These are phyloP conservation scores for Aix galericulata DNA, from an alignment of 2,113 vertebrate species.

Conservation along the genomic window DNA sequence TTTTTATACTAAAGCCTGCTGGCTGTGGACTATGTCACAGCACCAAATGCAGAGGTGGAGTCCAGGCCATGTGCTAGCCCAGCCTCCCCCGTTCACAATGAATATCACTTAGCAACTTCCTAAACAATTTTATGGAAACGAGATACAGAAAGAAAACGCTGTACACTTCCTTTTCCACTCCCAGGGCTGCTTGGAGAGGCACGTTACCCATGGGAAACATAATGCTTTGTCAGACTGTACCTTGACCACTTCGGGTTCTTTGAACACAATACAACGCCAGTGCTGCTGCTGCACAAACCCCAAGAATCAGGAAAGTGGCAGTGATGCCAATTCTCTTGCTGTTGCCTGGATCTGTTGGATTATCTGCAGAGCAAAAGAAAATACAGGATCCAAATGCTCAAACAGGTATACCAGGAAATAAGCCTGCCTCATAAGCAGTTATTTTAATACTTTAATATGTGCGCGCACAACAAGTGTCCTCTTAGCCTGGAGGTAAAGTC, in stretches of 20 bases:
- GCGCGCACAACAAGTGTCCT: too few species aligned
- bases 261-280: rapidly evolving
- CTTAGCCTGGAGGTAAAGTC: too few species aligned
- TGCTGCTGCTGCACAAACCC: rapidly evolving
- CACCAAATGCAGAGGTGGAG: not conserved
- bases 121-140: not conserved
- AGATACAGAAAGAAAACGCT: not conserved
- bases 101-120: not conserved
- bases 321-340: rapidly evolving
- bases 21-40: rapidly evolving
- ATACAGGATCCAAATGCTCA: not conserved
- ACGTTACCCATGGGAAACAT: not conserved
- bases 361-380: not conserved
- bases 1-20: not conserved
- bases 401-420: not conserved
- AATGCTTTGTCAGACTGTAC: not conserved
- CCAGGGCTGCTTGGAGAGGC: not conserved
- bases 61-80: not conserved
- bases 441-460: too few species aligned
- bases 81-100: not conserved
- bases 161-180: not conserved
- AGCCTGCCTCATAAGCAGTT: not conserved
- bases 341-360: rapidly evolving
- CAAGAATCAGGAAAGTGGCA: rapidly evolving
- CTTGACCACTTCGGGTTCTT: rapidly evolving